These are phyloP conservation scores for Osedax fenrisi DNA, from an alignment of 2,888 invertebrate species.

Conservation along the genomic window DNA sequence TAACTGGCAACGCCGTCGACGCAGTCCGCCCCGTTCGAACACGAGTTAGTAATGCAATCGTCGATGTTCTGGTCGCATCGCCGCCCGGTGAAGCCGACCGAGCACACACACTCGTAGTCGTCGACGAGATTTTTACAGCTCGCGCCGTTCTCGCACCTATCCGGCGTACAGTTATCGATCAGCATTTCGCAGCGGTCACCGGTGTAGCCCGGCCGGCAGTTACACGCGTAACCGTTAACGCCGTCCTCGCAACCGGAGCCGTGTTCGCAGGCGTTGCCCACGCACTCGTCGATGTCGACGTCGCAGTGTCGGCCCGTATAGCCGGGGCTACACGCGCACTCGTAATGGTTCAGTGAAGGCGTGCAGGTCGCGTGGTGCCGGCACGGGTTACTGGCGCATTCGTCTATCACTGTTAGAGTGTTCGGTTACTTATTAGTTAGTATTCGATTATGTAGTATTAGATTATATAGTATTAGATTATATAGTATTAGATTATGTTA, in stretches of 20 bases:
- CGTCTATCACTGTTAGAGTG: background rate
- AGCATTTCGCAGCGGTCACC: background rate
- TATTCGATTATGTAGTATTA: too few species aligned
- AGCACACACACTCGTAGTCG: background rate
- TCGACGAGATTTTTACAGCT: background rate
- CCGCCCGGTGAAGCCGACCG: background rate
- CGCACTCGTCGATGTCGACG: slow-evolving; percentile 8
- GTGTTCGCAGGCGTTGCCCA: slow-evolving; percentile 9
- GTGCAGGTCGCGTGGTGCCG: background rate
- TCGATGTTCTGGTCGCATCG: background rate
- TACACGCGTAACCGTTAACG: background rate
- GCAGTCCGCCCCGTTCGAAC: background rate
- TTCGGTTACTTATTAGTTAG: too few species aligned
- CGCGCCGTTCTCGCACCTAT: background rate
- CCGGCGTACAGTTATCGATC: background rate
- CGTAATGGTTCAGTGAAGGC: background rate
- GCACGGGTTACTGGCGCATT: background rate
- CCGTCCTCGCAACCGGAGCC: background rate
- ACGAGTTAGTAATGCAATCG: background rate
- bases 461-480: too few species aligned
- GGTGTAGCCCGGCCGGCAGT: background rate
- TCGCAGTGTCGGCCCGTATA: slow-evolving; percentile 19
- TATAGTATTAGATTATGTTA: too few species aligned
- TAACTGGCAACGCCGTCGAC: background rate
- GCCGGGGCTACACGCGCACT: background rate